Percentiles rank a stretch among this genome's conserved stretches.
These are phyloP conservation scores for Enteromius trimaculatus DNA, from an alignment of 2,797 vertebrate species.

Conservation along the genomic window DNA sequence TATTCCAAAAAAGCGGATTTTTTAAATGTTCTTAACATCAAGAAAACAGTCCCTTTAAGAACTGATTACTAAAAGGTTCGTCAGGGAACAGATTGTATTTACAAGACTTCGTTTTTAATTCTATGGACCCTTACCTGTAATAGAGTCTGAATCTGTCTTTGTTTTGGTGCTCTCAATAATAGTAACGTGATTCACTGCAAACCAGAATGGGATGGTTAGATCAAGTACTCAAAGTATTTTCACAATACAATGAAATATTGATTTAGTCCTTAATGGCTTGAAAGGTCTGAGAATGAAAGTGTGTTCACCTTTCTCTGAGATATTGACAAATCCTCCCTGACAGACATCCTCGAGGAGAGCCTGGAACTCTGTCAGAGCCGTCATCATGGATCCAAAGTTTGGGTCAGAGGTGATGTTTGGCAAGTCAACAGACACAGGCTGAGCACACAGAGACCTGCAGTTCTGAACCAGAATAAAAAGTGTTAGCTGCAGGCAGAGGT, in stretches of 20 bases:
- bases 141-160: constrained; percentile 54
- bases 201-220: constrained; percentile 18
- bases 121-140: constrained; percentile 61
- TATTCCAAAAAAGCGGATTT: neutral
- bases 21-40: neutral
- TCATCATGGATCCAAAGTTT: constrained; percentile 65
- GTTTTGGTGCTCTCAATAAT: constrained; percentile 64
- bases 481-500: neutral
- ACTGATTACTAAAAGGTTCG: neutral
- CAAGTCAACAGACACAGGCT: constrained; percentile 63
- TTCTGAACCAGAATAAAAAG: constrained; percentile 62
- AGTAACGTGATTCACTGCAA: constrained; percentile 71
- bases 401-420: constrained; percentile 65
- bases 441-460: constrained; percentile 68
- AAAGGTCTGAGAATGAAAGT: neutral
- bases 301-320: constrained; percentile 76
- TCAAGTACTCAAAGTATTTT: neutral
- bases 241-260: neutral
- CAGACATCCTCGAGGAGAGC: constrained; percentile 76
- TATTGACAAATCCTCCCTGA: constrained; percentile 75
- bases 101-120: neutral
- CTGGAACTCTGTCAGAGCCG: constrained; percentile 75
- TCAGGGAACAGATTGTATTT: neutral
- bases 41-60: neutral
- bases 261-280: neutral